Evolutionary conservation across 1,140 invertebrate genomes (phyloP).

Genomic region (Drosophila burlai): DNA sequence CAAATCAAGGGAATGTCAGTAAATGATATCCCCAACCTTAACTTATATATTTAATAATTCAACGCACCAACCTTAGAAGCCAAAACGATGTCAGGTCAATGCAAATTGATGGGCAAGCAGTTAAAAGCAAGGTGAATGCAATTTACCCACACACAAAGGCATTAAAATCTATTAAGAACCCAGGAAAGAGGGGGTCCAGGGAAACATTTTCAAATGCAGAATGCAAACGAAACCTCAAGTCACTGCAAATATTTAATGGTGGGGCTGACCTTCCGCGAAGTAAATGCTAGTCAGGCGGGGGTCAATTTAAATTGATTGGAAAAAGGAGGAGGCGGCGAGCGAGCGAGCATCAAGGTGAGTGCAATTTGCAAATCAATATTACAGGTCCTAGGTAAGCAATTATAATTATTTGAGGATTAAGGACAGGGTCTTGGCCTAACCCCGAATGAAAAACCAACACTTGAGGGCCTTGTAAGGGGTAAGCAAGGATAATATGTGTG

Average conservation of each 20-base stretch:
- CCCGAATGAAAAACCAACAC: conserved; percentile 4
- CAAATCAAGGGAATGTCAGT: background rate
- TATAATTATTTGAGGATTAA: conserved; percentile 11
- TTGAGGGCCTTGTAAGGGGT: background rate
- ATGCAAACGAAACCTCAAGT: conserved; percentile 8
- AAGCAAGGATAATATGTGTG: conserved; percentile 19
- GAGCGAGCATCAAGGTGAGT: conserved; percentile 23
- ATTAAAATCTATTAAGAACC: conserved; percentile 10
- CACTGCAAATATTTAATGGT: conserved; percentile 27
- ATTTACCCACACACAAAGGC: background rate
- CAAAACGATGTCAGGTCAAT: conserved; percentile 8
- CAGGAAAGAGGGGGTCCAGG: background rate
- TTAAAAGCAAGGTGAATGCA: conserved; percentile 9
- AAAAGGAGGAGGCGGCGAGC: background rate
- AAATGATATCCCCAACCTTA: background rate
- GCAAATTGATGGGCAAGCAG: background rate
- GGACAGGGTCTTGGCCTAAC: conserved; percentile 3
- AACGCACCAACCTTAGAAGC: background rate
- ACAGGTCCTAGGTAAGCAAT: conserved; percentile 13
- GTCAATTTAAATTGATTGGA: conserved; percentile 32
- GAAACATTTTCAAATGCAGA: background rate
- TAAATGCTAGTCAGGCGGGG: conserved; percentile 7
- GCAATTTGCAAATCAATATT: conserved; percentile 25
- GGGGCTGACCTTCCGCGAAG: conserved; percentile 11
- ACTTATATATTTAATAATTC: background rate